phyloP scores from a whole-genome alignment of 2,113 vertebrate species.

The Picathartes gymnocephalus region DNA sequence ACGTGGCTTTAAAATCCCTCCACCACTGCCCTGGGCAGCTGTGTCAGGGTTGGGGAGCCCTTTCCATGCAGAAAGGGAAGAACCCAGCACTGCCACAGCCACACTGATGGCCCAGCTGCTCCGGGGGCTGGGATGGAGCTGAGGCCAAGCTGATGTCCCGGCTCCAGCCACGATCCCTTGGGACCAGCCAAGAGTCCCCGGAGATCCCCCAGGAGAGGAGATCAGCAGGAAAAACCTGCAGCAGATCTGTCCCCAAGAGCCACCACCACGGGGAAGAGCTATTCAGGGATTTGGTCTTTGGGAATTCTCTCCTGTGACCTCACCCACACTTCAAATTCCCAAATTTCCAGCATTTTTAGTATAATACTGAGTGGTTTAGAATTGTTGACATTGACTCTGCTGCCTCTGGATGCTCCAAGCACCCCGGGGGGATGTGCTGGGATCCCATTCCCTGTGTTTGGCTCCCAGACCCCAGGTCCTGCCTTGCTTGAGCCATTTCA shows the following conservation, averaged over 20 bases:
- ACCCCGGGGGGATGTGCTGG: rapidly evolving
- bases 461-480: background rate
- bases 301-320: background rate
- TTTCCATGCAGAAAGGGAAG: background rate
- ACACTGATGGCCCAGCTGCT: background rate
- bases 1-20: background rate
- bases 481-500: background rate
- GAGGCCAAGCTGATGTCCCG: rapidly evolving
- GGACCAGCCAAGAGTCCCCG: background rate
- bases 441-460: background rate
- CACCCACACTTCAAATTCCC: background rate
- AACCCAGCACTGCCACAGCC: background rate
- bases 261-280: background rate
- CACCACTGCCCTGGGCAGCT: background rate
- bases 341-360: background rate
- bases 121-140: background rate
- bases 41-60: background rate
- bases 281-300: background rate
- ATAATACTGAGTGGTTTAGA: background rate
- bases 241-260: background rate
- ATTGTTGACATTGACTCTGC: background rate
- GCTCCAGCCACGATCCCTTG: background rate
- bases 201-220: background rate
- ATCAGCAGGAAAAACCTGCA: background rate
- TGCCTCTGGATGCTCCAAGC: background rate